Evolutionary conservation across 2,888 invertebrate genomes (phyloP), one percentile per base, ranked within the genome.

Genomic region (Standfussiana lucernea): DNA sequence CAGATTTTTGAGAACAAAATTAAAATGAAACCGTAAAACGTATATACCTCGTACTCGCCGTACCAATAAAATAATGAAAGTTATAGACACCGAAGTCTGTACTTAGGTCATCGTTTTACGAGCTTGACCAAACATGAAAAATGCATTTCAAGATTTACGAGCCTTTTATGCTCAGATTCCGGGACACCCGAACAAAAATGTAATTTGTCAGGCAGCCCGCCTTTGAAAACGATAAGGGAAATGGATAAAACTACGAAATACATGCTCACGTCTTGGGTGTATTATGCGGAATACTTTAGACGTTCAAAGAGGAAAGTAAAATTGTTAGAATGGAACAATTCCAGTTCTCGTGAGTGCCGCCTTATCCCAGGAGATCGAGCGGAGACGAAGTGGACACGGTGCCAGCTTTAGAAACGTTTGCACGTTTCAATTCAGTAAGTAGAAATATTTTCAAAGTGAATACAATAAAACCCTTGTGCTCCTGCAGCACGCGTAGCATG

Each of bases 81-180:
- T 88, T 87, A 88, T 88, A 80, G 82, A 79, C 77, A 82, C 75
- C 68, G 75, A 85, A 84, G 72, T 75, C 81, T 76, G 74, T 84
- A 84, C 83, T 85, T 86, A 85, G 86, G 89, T 90, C 91, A 91
- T 92, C 89, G 89, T 91, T 92, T 92, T 92, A 92, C 89, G 88
- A 89, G 91, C 90, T 92, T 91, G 93, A 91, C 93, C 93, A 89
- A 91, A 91, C 92, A 92, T 93, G 93, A 93, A 93, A 93, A 93
- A 94, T 93, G 94, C 93, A 94, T 91, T 89, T 89, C 86, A 89
- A 89, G 91, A 93, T 93, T 93, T 93, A 93, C 90, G 93, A 91
- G 80, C 75, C 89, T 93, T 93, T 92, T 93, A 93, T 92, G 90
- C 89, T 88, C 89, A 91, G 91, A 92, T 91, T 92, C 90, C 88